phyloP scores from a whole-genome alignment of 2,888 invertebrate genomes.

The Glyphotaelius pellucidus region DNA sequence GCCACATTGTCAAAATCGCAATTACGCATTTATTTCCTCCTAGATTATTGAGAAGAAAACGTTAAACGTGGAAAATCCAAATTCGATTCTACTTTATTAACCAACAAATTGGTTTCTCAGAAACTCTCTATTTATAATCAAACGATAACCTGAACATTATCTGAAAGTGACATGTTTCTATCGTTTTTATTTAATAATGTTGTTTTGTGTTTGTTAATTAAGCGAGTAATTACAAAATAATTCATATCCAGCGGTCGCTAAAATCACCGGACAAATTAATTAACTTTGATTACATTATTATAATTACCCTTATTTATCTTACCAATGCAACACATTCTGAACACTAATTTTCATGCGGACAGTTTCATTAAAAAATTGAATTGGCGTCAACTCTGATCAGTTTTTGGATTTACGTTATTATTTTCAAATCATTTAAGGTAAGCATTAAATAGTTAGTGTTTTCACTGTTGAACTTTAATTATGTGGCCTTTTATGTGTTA shows the following conservation, averaged over 20 bases:
- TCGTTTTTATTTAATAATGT: neutral
- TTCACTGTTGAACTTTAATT: conserved; percentile 22
- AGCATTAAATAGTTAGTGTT: conserved; percentile 2
- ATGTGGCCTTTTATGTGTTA: conserved; percentile 26
- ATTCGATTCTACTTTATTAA: neutral
- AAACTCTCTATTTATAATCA: neutral
- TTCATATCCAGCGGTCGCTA: neutral
- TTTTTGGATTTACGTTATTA: neutral
- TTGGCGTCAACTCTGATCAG: neutral
- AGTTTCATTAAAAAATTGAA: neutral
- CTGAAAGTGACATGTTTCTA: neutral
- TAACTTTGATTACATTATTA: neutral
- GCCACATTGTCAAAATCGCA: neutral
- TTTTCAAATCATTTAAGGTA: neutral
- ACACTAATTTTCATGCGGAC: neutral
- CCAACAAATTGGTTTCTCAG: neutral
- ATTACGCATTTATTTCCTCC: neutral
- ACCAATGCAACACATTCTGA: neutral
- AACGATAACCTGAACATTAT: neutral
- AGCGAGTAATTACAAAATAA: neutral
- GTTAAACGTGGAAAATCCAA: neutral
- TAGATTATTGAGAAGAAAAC: neutral
- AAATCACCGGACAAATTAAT: neutral
- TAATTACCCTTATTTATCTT: neutral
- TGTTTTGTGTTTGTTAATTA: neutral